Evolutionary conservation across 2,888 invertebrate species (phyloP).

Genomic region (Ophion costatus): DNA sequence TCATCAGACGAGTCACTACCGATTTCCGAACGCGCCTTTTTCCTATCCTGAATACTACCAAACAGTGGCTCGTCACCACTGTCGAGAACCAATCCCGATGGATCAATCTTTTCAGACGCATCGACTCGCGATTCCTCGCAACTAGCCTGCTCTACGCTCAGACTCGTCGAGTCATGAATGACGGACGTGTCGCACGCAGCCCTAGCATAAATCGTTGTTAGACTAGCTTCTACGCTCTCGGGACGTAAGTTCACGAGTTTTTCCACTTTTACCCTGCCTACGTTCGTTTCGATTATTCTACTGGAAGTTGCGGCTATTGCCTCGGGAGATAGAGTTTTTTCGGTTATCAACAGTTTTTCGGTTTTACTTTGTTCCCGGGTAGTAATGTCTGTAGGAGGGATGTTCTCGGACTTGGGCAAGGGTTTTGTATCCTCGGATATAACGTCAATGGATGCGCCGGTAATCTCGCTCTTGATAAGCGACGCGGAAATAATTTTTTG

Average conservation of each 20-base stretch:
- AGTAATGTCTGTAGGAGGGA: conserved; percentile 38
- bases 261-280: conserved; percentile 72
- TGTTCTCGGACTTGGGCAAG: conserved; percentile 49
- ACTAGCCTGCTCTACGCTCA: conserved; percentile 55
- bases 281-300: conserved; percentile 70
- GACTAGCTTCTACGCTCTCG: conserved; percentile 78
- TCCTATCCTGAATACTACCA: conserved; percentile 80
- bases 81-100: conserved; percentile 54
- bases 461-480: conserved; percentile 10
- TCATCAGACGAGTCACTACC: conserved; percentile 37
- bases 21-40: conserved; percentile 67
- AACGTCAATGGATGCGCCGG: conserved; percentile 24
- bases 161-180: conserved; percentile 41
- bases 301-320: conserved; percentile 71
- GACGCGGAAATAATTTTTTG: conserved; percentile 33
- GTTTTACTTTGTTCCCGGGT: conserved; percentile 35
- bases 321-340: conserved; percentile 69
- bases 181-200: conserved; percentile 65
- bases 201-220: conserved; percentile 78
- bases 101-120: conserved; percentile 34
- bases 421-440: conserved; percentile 45
- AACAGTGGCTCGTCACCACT: conserved; percentile 75
- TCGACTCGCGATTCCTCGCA: conserved; percentile 45
- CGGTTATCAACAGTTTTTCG: conserved; percentile 71
- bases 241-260: conserved; percentile 78